A percentile compares a stretch with the other conserved stretches of the same genome.
Conservation (phyloP, 2,888 invertebrate genomes). For the Drosophila peninsularis region DNA sequence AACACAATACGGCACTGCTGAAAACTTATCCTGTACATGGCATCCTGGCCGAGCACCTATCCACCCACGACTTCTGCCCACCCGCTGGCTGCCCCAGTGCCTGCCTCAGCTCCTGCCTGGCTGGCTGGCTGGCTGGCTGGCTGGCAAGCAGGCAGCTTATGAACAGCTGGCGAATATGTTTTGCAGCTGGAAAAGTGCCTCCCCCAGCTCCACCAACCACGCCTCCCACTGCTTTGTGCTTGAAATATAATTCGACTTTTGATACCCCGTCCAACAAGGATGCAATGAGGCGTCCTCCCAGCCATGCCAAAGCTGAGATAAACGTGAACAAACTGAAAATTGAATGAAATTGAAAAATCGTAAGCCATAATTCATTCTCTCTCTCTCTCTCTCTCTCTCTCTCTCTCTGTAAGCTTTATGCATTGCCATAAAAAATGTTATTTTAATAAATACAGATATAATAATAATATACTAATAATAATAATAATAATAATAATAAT, state of each 20-base stretch:
- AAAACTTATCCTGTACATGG: constrained; percentile 15
- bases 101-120: not conserved
- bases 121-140: not conserved
- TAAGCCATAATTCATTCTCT: not conserved
- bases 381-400: no score
- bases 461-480: not conserved
- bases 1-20: constrained; percentile 35
- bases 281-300: constrained; percentile 9
- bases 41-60: constrained; percentile 5
- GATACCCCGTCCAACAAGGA: constrained; percentile 27
- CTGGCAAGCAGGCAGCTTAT: constrained; percentile 32
- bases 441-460: not conserved
- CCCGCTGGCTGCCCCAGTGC: not conserved
- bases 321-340: constrained; percentile 1
- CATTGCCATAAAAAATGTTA: not conserved
- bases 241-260: constrained; percentile 37
- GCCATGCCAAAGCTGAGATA: constrained; percentile 14
- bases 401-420: not conserved
- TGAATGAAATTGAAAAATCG: not conserved
- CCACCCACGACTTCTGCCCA: not conserved
- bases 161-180: constrained; percentile 55
- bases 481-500: constrained; percentile 1
- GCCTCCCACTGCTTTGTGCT: constrained; percentile 13
- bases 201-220: not conserved
- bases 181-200: constrained; percentile 16